phyloP scores from a whole-genome alignment of 1,140 invertebrate genomes.

The Ruditapes philippinarum region DNA sequence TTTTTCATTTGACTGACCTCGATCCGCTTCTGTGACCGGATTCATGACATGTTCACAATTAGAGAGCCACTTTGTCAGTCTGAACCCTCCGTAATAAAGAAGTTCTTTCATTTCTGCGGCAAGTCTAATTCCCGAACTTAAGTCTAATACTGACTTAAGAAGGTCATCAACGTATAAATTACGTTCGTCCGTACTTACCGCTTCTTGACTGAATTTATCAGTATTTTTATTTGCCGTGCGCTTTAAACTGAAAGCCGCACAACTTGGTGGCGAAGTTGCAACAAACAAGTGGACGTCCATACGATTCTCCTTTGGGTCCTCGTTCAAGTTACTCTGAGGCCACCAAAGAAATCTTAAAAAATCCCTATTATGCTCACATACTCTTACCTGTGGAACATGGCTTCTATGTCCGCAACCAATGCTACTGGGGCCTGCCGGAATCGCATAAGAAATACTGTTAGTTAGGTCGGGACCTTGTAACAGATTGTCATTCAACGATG shows the following conservation, averaged over 20 bases:
- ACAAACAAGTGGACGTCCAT: slow-evolving; percentile 68
- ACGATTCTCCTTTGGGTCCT: not conserved
- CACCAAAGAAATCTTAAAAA: slow-evolving; percentile 19
- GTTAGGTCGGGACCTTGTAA: too few species aligned
- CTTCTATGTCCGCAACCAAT: slow-evolving; percentile 20
- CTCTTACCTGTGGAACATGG: slow-evolving; percentile 24
- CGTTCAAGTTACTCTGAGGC: not conserved
- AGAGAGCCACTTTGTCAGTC: not conserved
- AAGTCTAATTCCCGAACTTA: not conserved
- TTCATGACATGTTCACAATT: not conserved
- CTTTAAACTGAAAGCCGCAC: not conserved
- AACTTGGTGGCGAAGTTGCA: slow-evolving; percentile 65
- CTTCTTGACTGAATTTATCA: not conserved
- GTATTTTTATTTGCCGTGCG: not conserved
- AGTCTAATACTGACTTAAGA: not conserved
- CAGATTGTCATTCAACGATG: too few species aligned
- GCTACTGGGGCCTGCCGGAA: not conserved
- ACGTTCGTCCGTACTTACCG: not conserved
- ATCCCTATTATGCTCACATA: not conserved
- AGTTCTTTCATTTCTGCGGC: not conserved
- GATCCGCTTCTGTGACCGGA: not conserved
- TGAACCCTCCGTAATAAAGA: not conserved
- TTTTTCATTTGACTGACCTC: not conserved
- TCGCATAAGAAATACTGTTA: too few species aligned
- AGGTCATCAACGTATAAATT: not conserved